phyloP scores from a whole-genome alignment of 2,888 invertebrate species.

The Himalopsyche japonica region DNA sequence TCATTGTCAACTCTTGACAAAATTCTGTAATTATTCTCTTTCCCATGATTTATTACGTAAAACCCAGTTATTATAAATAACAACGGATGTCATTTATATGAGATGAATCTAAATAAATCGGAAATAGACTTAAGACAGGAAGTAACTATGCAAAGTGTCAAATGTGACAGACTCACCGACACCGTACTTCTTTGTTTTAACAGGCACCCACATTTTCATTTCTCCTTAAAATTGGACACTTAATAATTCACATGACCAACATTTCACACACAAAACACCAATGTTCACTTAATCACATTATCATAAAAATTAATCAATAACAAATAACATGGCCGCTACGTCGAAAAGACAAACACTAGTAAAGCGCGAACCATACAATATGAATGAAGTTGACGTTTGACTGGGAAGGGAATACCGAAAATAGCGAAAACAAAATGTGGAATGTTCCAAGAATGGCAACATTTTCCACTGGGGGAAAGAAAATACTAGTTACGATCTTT shows the following conservation, averaged over 20 bases:
- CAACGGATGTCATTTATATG: conserved; percentile 24
- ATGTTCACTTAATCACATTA: conserved; percentile 7
- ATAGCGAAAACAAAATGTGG: background rate
- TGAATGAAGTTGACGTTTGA: conserved; percentile 38
- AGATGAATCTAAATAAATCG: conserved; percentile 37
- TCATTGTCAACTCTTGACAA: background rate
- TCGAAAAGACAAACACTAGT: conserved; percentile 16
- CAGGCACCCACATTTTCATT: conserved; percentile 37
- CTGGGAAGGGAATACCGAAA: background rate
- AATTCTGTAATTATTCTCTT: background rate
- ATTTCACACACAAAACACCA: conserved; percentile 8
- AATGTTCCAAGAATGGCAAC: background rate
- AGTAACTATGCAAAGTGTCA: conserved; percentile 28
- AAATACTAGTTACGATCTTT: background rate
- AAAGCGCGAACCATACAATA: conserved; percentile 5
- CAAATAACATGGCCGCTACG: conserved; percentile 37
- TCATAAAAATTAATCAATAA: conserved; percentile 36
- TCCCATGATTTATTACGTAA: background rate
- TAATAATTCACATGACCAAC: conserved; percentile 14
- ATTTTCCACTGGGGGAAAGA: background rate
- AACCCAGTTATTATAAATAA: background rate
- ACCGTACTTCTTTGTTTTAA: conserved; percentile 36
- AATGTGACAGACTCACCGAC: conserved; percentile 37
- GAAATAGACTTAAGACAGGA: conserved; percentile 30
- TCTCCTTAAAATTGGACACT: conserved; percentile 6